Evolutionary conservation across 2,113 vertebrate species (phyloP).

Genomic region (Dipodomys spectabilis): DNA sequence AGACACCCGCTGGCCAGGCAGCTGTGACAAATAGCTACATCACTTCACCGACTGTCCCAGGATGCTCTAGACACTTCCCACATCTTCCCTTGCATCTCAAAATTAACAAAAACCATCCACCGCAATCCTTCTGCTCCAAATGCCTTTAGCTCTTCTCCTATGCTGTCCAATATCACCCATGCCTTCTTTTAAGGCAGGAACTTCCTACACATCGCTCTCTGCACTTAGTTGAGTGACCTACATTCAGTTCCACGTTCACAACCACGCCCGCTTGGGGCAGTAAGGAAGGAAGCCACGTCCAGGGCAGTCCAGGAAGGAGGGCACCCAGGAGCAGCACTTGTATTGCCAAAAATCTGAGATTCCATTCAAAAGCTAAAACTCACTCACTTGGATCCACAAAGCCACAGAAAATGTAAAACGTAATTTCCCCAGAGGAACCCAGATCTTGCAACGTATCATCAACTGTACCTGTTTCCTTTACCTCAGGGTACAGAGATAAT

Average conservation of each 20-base stretch:
- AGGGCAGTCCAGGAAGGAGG: background rate
- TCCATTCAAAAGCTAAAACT: slow-evolving; percentile 4
- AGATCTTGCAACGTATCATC: background rate
- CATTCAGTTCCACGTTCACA: background rate
- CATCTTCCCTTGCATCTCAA: slow-evolving; percentile 22
- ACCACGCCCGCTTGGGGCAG: background rate
- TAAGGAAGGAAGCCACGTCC: background rate
- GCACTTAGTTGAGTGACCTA: background rate
- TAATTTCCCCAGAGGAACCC: slow-evolving; percentile 11
- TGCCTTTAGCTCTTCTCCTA: background rate
- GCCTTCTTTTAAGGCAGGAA: background rate
- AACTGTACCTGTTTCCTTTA: background rate
- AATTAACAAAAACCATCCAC: background rate
- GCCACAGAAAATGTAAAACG: background rate
- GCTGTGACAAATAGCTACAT: background rate
- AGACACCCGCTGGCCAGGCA: background rate
- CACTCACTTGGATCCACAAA: background rate
- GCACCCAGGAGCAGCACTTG: background rate
- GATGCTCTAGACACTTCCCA: background rate
- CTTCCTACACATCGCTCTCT: background rate
- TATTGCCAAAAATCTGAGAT: slow-evolving; percentile 21
- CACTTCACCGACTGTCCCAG: background rate
- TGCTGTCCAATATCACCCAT: background rate
- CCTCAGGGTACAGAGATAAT: background rate
- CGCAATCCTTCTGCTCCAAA: background rate